Evolutionary conservation across 2,797 vertebrate genomes (phyloP).

Genomic region (Macropus fuliginosus): DNA sequence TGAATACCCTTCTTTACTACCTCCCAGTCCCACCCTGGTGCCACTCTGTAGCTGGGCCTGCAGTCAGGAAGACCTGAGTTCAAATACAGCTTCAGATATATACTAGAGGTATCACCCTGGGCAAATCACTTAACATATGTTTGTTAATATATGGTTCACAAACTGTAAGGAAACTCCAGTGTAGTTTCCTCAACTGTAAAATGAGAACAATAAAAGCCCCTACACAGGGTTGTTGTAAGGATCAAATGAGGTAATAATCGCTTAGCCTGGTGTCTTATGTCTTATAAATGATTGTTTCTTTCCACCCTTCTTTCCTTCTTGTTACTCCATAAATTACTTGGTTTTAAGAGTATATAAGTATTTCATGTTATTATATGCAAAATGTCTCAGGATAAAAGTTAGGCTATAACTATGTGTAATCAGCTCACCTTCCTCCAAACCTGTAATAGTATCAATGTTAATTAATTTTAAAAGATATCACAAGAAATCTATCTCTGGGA

Average conservation of each 20-base stretch:
- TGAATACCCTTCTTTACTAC: background rate
- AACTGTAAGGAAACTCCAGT: background rate
- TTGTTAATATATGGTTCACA: background rate
- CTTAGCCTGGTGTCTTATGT: background rate
- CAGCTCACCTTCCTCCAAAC: conserved; percentile 28
- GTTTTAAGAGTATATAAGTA: background rate
- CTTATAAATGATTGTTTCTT: background rate
- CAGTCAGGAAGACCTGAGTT: background rate
- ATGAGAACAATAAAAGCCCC: background rate
- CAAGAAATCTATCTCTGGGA: conserved; percentile 45
- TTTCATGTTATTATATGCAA: background rate
- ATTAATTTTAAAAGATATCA: conserved; percentile 30
- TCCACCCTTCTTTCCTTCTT: background rate
- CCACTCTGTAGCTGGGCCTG: background rate
- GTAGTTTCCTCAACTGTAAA: background rate
- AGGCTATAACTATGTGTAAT: background rate
- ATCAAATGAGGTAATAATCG: background rate
- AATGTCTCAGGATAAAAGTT: background rate
- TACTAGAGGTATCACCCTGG: background rate
- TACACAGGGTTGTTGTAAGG: background rate
- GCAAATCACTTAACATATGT: background rate
- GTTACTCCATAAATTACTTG: background rate
- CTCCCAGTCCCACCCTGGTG: background rate
- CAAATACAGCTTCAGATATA: background rate
- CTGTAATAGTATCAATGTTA: conserved; percentile 10